A percentile compares a stretch with the other conserved stretches of the same genome.
phyloP scores from a whole-genome alignment of 2,113 vertebrate genomes.

The Plecotus auritus region DNA sequence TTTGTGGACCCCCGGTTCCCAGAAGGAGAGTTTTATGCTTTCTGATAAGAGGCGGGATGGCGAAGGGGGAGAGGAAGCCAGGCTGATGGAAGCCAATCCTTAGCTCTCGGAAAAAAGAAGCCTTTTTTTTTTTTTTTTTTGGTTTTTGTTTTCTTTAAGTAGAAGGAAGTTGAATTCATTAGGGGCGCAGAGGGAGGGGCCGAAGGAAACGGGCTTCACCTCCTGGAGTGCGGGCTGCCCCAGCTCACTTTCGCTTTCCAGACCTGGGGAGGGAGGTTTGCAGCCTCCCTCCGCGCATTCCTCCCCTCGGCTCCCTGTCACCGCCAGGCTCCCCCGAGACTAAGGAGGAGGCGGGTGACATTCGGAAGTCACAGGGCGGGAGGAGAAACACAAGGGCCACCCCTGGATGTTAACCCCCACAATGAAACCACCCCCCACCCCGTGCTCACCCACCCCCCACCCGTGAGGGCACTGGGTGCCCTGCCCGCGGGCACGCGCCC shows the following conservation, averaged over 20 bases:
- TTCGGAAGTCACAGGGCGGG: background rate
- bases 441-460: background rate
- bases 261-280: background rate
- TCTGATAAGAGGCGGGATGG: background rate
- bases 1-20: background rate
- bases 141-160: background rate
- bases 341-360: background rate
- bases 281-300: background rate
- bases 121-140: background rate
- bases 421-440: background rate
- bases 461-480: background rate
- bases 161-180: slow-evolving; percentile 40
- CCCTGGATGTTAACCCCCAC: background rate
- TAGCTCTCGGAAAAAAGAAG: background rate
- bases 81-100: background rate
- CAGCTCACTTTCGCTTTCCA: slow-evolving; percentile 55
- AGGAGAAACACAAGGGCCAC: background rate
- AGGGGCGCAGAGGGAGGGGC: background rate
- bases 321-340: background rate
- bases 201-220: background rate
- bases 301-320: background rate
- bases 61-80: background rate
- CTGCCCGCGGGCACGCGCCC: fast-evolving
- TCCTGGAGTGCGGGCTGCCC: background rate
- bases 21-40: background rate